A percentile compares a stretch with the other conserved stretches of the same genome.
Conservation (phyloP, 2,888 invertebrate genomes). For the Tanytarsus gracilentus region DNA sequence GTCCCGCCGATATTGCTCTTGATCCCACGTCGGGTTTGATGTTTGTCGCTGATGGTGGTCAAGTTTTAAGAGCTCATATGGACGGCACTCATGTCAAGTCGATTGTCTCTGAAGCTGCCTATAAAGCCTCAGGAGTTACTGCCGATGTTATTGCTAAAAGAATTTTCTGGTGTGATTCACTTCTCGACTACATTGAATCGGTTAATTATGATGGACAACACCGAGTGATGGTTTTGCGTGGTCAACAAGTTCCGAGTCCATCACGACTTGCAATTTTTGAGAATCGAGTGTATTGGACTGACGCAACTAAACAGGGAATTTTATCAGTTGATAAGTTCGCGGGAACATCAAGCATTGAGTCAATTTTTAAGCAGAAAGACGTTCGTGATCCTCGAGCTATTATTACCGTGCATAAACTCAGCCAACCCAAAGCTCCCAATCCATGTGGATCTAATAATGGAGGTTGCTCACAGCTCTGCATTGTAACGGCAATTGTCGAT, state of each 20-base stretch:
- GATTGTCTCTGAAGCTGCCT: slow-evolving; percentile 84
- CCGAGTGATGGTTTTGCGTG: slow-evolving; percentile 68
- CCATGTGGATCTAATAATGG: slow-evolving; percentile 84
- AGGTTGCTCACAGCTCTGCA: slow-evolving; percentile 89
- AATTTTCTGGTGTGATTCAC: slow-evolving; percentile 93
- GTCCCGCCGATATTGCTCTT: slow-evolving; percentile 82
- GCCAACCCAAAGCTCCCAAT: slow-evolving; percentile 65
- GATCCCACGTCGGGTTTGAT: slow-evolving; percentile 85
- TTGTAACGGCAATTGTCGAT: slow-evolving; percentile 61
- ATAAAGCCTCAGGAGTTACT: slow-evolving; percentile 85
- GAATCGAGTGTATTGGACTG: slow-evolving; percentile 83
- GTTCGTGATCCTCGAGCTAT: slow-evolving; percentile 76
- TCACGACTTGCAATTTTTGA: slow-evolving; percentile 76
- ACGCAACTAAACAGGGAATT: slow-evolving; percentile 80
- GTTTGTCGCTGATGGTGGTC: slow-evolving; percentile 79
- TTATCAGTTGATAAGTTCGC: slow-evolving; percentile 80
- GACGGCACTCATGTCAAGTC: slow-evolving; percentile 78
- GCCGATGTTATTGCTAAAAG: slow-evolving; percentile 83
- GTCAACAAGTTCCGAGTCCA: slow-evolving; percentile 78
- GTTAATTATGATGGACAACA: slow-evolving; percentile 86
- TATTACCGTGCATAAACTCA: slow-evolving; percentile 68
- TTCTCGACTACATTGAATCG: slow-evolving; percentile 91
- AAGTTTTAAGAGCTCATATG: slow-evolving; percentile 83
- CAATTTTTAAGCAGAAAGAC: slow-evolving; percentile 70
- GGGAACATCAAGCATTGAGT: slow-evolving; percentile 67